phyloP scores from a whole-genome alignment of 2,888 invertebrate genomes.

The Tortrix viridana region DNA sequence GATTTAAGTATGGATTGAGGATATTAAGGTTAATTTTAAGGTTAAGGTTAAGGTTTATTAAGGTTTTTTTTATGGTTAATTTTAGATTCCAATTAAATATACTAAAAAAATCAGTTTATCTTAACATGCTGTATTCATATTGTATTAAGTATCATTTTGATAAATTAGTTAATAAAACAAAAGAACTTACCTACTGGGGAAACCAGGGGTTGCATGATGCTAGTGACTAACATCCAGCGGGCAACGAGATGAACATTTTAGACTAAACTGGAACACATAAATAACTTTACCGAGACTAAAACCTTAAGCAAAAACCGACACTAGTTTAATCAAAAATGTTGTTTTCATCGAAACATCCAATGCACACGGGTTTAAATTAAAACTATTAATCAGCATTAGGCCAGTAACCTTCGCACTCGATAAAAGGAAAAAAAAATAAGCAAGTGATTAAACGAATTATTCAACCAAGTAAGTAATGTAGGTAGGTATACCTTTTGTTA shows the following conservation, averaged over 20 bases:
- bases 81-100: no score
- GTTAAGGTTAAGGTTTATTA: no score
- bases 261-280: background rate
- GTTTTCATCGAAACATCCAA: no score
- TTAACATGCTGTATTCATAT: background rate
- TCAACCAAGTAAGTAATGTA: no score
- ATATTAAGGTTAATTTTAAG: no score
- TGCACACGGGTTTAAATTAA: background rate
- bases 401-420: constrained; percentile 5
- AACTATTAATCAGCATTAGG: background rate
- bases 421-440: constrained; percentile 3
- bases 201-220: constrained; percentile 42
- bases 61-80: no score
- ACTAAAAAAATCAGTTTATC: no score
- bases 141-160: background rate
- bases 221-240: constrained; percentile 1
- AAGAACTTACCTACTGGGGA: constrained; percentile 44
- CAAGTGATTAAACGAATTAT: constrained; percentile 4
- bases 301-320: no score
- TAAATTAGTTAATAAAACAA: background rate
- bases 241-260: constrained; percentile 1
- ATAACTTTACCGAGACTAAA: background rate
- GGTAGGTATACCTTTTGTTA: background rate
- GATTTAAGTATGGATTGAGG: no score
- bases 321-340: no score